Base-by-base conservation (phyloP, 2,888 invertebrate genomes). In the Ennomos fuscantarius region DNA sequence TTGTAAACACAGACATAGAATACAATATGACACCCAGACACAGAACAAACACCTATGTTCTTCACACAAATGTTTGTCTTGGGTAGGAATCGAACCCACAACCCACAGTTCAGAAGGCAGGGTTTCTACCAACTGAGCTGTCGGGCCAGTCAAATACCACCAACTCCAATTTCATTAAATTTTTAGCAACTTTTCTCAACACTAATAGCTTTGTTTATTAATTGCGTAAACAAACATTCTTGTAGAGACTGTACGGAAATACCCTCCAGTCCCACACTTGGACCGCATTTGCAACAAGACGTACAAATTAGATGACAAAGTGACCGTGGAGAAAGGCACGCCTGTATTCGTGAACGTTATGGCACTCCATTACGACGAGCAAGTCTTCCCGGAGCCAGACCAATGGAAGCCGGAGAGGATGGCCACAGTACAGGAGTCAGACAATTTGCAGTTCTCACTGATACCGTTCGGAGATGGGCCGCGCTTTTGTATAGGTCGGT, bases 381-480 rank as follows among this genome's bases (percentile, higher is more conserved):
- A 77, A 15, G 63, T 72, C 35, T 86, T 74, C 64, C 84, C 86
- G 0, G 76, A 87, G 9, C 86, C 89, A 0, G 67, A 79, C 12
- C 51, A 76, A 46, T 89, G 87, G 86, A 69, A 65, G 1, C 88
- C 89, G 0, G 85, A 85, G 54, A 77, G 89, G 49, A 82, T 84
- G 66, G 51, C 54, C 5, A 59, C 68, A 11, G 58, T 76, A 1
- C 60, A 65, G 0, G 85, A 86, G 46, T 77, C 69, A 24, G 85
- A 87, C 45, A 87, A 86, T 33, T 61, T 76, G 8, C 74, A 82
- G 13, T 86, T 75, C 65, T 78, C 74, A 0, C 86, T 85, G 48
- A 39, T 88, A 13, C 86, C 89, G 0, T 88, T 89, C 49, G 88
- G 89, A 8, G 87, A 86, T 40, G 89, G 88, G 35, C 89, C 88